These are phyloP conservation scores for Stictonetta naevosa DNA, from an alignment of 2,113 vertebrate genomes.

Conservation along the genomic window DNA sequence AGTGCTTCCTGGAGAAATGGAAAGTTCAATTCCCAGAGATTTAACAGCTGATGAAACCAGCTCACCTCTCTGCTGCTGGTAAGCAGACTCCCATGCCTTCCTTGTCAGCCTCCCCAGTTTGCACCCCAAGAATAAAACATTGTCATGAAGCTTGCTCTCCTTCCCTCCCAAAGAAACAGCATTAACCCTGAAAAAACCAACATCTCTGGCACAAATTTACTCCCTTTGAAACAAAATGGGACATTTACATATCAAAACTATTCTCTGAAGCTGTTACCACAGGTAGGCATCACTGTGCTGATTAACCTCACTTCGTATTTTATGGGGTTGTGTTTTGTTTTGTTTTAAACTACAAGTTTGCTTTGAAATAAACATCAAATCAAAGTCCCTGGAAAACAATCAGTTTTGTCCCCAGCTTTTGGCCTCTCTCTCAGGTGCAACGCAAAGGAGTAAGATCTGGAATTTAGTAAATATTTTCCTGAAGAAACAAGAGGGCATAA, in stretches of 20 bases:
- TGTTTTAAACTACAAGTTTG: not conserved
- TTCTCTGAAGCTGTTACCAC: not conserved
- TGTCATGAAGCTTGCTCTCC: not conserved
- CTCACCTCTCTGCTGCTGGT: not conserved
- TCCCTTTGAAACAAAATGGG: constrained; percentile 2
- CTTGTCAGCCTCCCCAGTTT: not conserved
- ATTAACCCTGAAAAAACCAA: not conserved
- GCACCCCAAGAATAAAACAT: not conserved
- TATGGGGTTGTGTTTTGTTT: not conserved
- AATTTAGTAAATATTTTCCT: not conserved
- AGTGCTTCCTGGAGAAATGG: not conserved
- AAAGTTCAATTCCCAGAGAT: not conserved
- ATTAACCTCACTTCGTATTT: constrained; percentile 24
- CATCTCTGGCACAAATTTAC: not conserved
- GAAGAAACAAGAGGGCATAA: not conserved
- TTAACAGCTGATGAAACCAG: not conserved
- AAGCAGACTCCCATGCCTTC: not conserved
- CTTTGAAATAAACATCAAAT: constrained; percentile 31
- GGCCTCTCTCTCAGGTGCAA: not conserved
- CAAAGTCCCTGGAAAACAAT: not conserved
- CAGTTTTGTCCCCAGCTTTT: not conserved
- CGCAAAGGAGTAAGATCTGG: not conserved
- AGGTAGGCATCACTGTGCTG: not conserved
- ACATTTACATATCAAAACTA: constrained; percentile 59
- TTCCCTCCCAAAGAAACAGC: not conserved